phyloP scores from a whole-genome alignment of 2,888 invertebrate genomes.

The Erynnis tages region DNA sequence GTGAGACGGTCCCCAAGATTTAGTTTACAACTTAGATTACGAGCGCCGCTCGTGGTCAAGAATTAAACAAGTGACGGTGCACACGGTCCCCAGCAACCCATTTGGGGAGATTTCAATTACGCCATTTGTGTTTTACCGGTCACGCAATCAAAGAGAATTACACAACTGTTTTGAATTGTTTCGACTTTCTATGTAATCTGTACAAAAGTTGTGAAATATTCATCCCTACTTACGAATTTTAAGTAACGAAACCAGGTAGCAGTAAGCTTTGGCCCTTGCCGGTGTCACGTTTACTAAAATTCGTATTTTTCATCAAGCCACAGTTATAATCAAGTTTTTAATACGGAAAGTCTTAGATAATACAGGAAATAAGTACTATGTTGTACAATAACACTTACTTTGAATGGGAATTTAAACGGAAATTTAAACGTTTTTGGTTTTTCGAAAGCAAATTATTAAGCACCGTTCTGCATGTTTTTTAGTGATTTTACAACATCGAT shows the following conservation, averaged over 20 bases:
- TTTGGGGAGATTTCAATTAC: constrained; percentile 59
- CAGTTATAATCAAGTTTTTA: too few species aligned
- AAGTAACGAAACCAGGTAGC: neutral
- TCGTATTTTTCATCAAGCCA: too few species aligned
- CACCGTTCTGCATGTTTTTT: too few species aligned
- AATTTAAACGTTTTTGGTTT: too few species aligned
- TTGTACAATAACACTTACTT: too few species aligned
- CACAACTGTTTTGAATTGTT: constrained; percentile 36
- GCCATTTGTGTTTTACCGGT: constrained; percentile 41
- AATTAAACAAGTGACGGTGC: constrained; percentile 73
- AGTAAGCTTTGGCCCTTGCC: neutral
- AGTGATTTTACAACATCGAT: too few species aligned
- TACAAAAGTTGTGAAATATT: constrained; percentile 4
- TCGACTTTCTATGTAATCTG: constrained; percentile 1
- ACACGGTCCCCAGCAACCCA: constrained; percentile 54
- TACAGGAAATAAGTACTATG: too few species aligned
- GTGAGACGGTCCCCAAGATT: constrained; percentile 76
- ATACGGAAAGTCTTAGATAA: too few species aligned
- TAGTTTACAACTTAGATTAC: constrained; percentile 80
- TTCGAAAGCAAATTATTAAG: too few species aligned
- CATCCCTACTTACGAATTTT: neutral
- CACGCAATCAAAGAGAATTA: constrained; percentile 40
- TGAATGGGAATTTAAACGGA: too few species aligned
- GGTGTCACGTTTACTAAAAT: too few species aligned
- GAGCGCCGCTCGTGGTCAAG: constrained; percentile 66